Evolutionary conservation across 2,888 invertebrate genomes (phyloP).

Genomic region (Cephus spinipes): DNA sequence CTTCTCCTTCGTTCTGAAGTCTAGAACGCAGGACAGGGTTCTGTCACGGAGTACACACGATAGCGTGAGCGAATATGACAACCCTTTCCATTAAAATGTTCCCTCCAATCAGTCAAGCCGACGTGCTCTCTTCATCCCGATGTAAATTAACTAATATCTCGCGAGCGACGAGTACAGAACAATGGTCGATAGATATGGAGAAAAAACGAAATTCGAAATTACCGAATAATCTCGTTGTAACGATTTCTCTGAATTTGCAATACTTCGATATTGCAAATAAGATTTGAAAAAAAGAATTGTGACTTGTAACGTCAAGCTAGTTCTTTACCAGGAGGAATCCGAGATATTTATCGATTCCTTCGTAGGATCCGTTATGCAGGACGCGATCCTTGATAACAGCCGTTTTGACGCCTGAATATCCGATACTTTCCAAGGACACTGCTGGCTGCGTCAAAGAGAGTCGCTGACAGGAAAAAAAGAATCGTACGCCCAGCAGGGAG

Average conservation of each 20-base stretch:
- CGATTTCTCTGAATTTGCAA: background rate
- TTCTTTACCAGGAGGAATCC: background rate
- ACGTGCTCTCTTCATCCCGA: background rate
- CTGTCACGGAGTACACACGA: background rate
- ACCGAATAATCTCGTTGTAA: background rate
- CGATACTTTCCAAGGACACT: background rate
- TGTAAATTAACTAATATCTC: background rate
- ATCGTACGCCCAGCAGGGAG: background rate
- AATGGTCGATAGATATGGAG: background rate
- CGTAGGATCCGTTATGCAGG: background rate
- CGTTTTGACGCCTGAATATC: background rate
- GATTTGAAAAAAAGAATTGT: no score
- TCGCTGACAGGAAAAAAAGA: background rate
- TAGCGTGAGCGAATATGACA: conserved; percentile 20
- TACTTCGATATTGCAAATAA: background rate
- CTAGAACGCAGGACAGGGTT: background rate
- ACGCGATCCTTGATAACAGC: background rate
- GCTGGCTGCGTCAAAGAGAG: background rate
- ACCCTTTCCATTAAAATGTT: conserved; percentile 20
- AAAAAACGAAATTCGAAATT: background rate
- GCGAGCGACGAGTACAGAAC: no score
- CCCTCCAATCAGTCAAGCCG: conserved; percentile 15
- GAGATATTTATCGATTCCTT: background rate
- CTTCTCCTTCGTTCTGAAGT: background rate
- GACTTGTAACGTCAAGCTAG: background rate